Percentiles rank a stretch among this genome's conserved stretches.
Evolutionary conservation across 1,140 invertebrate genomes (phyloP).

Genomic region (Apis cerana): DNA sequence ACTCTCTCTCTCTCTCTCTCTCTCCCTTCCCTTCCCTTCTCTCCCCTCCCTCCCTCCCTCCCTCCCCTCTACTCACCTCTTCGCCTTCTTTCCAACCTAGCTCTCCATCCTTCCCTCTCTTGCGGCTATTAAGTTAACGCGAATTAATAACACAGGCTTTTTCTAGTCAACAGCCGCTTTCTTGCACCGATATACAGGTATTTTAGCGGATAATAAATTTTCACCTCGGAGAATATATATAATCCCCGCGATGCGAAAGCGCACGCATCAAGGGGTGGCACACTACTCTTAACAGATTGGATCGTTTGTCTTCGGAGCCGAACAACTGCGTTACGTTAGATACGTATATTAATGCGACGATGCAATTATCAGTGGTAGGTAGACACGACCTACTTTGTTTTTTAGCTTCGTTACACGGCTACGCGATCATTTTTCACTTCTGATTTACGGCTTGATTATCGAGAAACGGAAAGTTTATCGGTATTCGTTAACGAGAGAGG

Average conservation of each 20-base stretch:
- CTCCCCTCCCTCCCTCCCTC: slow-evolving; percentile 25
- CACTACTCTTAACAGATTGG: slow-evolving; percentile 61
- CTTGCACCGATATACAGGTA: slow-evolving; percentile 62
- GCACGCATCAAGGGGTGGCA: slow-evolving; percentile 50
- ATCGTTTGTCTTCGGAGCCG: slow-evolving; percentile 63
- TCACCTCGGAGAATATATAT: slow-evolving; percentile 53
- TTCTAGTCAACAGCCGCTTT: slow-evolving; percentile 64
- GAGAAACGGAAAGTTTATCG: slow-evolving; percentile 19
- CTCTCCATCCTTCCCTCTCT: slow-evolving; percentile 16
- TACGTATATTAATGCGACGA: slow-evolving; percentile 52
- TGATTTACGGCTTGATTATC: slow-evolving; percentile 37
- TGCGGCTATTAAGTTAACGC: slow-evolving; percentile 75
- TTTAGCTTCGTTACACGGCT: neutral
- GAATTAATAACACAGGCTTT: slow-evolving; percentile 76
- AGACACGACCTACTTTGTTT: too few species aligned
- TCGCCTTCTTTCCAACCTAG: neutral
- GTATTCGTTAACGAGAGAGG: slow-evolving; percentile 9
- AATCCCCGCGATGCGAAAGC: slow-evolving; percentile 50
- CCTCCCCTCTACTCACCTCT: neutral
- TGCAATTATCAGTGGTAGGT: slow-evolving; percentile 34
- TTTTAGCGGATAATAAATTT: slow-evolving; percentile 67
- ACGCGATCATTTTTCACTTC: slow-evolving; percentile 14
- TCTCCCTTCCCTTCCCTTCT: slow-evolving; percentile 22
- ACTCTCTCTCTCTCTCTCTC: neutral
- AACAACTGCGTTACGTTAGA: slow-evolving; percentile 49